These are phyloP conservation scores for Aporophyla lueneburgensis DNA, from an alignment of 2,888 invertebrate genomes.

Conservation along the genomic window DNA sequence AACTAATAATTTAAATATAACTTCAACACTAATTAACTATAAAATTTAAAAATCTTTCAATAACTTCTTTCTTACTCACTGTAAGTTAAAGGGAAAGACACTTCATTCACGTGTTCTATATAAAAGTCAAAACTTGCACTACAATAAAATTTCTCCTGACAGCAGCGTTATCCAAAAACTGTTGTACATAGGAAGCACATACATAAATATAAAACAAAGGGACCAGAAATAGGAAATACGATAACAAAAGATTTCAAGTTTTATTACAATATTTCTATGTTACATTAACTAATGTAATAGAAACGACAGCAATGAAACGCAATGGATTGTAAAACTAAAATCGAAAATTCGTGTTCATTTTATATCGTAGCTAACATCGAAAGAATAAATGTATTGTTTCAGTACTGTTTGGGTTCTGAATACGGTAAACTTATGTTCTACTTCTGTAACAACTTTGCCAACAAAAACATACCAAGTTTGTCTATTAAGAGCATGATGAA, in stretches of 20 bases:
- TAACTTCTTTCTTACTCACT: no score
- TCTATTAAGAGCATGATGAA: conserved; percentile 65
- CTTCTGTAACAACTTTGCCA: conserved; percentile 57
- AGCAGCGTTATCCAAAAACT: not conserved
- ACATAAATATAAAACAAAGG: not conserved
- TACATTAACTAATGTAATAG: conserved; percentile 53
- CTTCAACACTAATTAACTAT: no score
- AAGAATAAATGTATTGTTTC: conserved; percentile 53
- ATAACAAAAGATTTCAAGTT: conserved; percentile 14
- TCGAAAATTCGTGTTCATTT: conserved; percentile 51
- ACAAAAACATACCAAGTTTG: conserved; percentile 66
- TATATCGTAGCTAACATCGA: conserved; percentile 50
- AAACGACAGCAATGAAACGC: conserved; percentile 50
- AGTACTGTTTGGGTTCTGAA: conserved; percentile 55
- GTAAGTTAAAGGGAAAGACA: no score
- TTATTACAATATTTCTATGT: conserved; percentile 43
- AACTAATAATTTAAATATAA: no score
- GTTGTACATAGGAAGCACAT: not conserved
- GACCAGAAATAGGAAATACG: conserved; percentile 20
- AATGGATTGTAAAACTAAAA: conserved; percentile 56
- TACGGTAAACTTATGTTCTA: conserved; percentile 61
- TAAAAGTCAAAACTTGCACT: no score
- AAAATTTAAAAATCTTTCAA: no score
- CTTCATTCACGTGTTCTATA: no score
- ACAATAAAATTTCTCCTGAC: no score